Percentiles rank a stretch among this genome's conserved stretches.
phyloP scores from a whole-genome alignment of 1,140 invertebrate species.

The Trypoxylus dichotomus region DNA sequence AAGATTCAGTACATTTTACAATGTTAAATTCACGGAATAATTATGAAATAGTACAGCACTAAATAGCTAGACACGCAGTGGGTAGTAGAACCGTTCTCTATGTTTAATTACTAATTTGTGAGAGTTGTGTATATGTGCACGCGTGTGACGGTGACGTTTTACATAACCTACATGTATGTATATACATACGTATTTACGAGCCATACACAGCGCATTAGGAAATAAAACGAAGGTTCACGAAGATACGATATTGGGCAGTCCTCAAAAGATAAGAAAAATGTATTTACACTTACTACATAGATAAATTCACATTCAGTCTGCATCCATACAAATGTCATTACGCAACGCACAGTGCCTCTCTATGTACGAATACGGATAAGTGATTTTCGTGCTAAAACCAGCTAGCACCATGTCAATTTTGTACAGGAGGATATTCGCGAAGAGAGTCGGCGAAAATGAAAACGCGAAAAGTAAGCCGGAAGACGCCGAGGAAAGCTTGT shows the following conservation, averaged over 20 bases:
- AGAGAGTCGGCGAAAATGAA: background rate
- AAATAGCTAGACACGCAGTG: too few species aligned
- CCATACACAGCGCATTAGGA: background rate
- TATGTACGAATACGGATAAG: background rate
- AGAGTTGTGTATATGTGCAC: background rate
- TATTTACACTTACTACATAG: background rate
- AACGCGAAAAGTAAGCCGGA: background rate
- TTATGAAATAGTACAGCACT: too few species aligned
- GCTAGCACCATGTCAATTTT: background rate
- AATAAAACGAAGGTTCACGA: background rate
- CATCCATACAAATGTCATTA: background rate
- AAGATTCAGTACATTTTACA: too few species aligned
- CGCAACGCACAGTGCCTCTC: background rate
- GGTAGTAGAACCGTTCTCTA: too few species aligned
- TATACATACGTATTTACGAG: background rate
- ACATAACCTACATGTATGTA: background rate
- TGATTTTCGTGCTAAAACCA: background rate
- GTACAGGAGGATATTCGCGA: background rate
- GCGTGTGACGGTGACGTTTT: background rate
- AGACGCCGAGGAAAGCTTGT: background rate
- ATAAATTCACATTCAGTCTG: background rate
- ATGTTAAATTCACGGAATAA: too few species aligned
- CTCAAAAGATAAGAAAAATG: background rate
- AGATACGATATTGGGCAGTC: background rate
- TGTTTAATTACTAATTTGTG: too few species aligned